A percentile compares a stretch with the other conserved stretches of the same genome.
Evolutionary conservation across 2,797 vertebrate species (phyloP).

Genomic region (Poecilia gillii): DNA sequence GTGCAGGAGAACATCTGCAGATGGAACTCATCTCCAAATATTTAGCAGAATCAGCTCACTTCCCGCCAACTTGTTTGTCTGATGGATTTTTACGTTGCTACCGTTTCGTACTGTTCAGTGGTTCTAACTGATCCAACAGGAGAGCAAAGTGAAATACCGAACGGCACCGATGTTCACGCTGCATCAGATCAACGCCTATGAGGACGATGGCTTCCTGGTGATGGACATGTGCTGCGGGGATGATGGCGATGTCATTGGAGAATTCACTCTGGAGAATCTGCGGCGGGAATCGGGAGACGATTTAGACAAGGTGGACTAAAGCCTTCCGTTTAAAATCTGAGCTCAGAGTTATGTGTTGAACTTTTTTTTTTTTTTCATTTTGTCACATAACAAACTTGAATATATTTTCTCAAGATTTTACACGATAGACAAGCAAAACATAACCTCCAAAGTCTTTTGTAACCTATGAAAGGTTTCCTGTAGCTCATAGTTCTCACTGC

Average conservation of each 20-base stretch:
- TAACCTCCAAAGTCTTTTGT: not conserved
- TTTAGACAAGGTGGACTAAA: constrained; percentile 73
- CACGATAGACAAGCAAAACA: not conserved
- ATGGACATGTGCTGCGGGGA: constrained; percentile 92
- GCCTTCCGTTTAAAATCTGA: not conserved
- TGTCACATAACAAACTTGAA: not conserved
- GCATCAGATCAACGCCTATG: constrained; percentile 94
- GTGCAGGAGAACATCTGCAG: constrained; percentile 31
- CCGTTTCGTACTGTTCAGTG: constrained; percentile 6
- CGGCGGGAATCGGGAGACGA: constrained; percentile 78
- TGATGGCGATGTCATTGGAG: constrained; percentile 79
- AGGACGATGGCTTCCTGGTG: constrained; percentile 87
- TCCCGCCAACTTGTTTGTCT: constrained; percentile 6
- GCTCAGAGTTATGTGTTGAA: not conserved
- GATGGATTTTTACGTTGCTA: not conserved
- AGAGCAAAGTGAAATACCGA: constrained; percentile 79
- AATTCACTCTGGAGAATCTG: constrained; percentile 88
- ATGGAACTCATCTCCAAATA: constrained; percentile 11
- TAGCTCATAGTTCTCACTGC: too few species aligned
- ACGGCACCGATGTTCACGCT: constrained; percentile 83
- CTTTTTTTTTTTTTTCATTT: not conserved
- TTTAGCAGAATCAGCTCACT: constrained; percentile 11
- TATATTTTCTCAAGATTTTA: not conserved
- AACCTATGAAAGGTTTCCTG: not conserved
- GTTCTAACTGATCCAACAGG: constrained; percentile 63